A percentile compares a stretch with the other conserved stretches of the same genome.
Conservation (phyloP, 2,888 invertebrate genomes). For the Caenorhabditis sinica region DNA sequence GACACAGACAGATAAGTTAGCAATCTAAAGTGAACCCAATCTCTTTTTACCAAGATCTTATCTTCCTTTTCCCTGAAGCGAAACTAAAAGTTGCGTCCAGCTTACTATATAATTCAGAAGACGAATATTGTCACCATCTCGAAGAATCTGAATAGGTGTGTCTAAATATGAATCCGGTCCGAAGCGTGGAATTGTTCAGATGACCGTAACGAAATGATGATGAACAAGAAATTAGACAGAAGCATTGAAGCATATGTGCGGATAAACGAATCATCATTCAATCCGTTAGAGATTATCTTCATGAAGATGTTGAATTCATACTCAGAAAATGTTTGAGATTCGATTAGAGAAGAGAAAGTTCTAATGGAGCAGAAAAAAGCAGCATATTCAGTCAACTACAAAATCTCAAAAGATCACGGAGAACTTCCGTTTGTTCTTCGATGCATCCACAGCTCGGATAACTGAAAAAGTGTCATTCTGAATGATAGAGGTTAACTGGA, state of each 20-base stretch:
- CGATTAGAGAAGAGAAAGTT: too few species aligned
- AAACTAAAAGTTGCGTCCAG: too few species aligned
- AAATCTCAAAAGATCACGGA: too few species aligned
- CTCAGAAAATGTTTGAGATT: too few species aligned
- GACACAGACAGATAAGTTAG: too few species aligned
- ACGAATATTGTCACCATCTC: not conserved
- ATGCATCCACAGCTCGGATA: not conserved
- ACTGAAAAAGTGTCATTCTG: not conserved
- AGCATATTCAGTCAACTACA: too few species aligned
- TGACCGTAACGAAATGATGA: conserved; percentile 42
- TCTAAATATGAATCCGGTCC: conserved; percentile 26
- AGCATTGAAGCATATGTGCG: conserved; percentile 35
- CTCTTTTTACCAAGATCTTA: too few species aligned
- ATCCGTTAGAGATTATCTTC: conserved; percentile 19
- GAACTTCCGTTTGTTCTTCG: not conserved
- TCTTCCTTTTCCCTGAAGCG: too few species aligned
- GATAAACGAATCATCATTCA: conserved; percentile 7
- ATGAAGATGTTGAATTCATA: not conserved
- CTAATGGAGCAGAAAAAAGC: too few species aligned
- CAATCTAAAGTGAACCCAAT: too few species aligned
- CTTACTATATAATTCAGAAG: too few species aligned
- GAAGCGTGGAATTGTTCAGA: conserved; percentile 16
- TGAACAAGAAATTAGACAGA: conserved; percentile 14
- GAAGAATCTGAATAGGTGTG: conserved; percentile 2
- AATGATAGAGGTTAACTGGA: conserved; percentile 12